These are phyloP conservation scores for Mus minutoides DNA, from an alignment of 2,797 vertebrate genomes.

Conservation along the genomic window DNA sequence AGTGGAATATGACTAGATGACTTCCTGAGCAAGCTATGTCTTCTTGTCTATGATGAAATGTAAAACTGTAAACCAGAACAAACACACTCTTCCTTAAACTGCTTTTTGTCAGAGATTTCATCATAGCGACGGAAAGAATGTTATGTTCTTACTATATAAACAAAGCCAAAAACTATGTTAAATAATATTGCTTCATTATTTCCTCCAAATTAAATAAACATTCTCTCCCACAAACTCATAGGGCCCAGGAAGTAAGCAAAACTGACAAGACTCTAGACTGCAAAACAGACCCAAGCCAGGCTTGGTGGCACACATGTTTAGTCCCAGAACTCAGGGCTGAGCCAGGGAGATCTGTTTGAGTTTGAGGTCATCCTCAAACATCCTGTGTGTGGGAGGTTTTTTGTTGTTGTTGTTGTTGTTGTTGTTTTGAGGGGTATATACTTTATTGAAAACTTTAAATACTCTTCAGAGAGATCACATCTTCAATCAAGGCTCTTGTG, in stretches of 20 bases:
- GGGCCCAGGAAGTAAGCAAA: neutral
- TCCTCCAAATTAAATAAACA: neutral
- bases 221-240: neutral
- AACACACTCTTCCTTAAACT: neutral
- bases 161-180: neutral
- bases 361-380: neutral
- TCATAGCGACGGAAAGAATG: neutral
- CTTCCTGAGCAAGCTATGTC: neutral
- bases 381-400: neutral
- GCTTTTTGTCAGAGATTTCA: neutral
- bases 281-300: neutral
- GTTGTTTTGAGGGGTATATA: conserved; percentile 39
- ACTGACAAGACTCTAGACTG: neutral
- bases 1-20: neutral
- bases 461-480: conserved; percentile 73
- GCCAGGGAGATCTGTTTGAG: neutral
- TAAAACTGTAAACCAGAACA: neutral
- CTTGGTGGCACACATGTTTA: neutral
- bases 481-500: conserved; percentile 64
- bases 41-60: neutral
- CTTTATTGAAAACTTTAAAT: conserved; percentile 92
- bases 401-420: no score
- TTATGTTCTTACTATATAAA: neutral
- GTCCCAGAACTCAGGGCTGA: neutral
- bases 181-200: neutral